Evolutionary conservation across 2,888 invertebrate species (phyloP), one percentile per base, ranked within the genome.

Genomic region (Galerucella nymphaeae): DNA sequence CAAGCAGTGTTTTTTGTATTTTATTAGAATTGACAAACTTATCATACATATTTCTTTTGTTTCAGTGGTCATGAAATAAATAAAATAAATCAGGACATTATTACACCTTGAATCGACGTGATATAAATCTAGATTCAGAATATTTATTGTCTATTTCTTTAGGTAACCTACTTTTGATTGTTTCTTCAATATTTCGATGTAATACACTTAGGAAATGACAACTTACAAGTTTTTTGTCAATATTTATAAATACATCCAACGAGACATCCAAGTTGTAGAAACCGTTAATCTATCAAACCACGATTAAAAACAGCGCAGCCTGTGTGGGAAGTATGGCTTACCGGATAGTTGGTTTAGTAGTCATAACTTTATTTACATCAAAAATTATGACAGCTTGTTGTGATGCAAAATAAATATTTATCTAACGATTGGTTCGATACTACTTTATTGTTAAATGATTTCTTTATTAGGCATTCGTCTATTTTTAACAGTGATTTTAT

Each of bases 401-500:
- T 13, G 53, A 53, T n/a, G 53, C 53, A 55, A 16, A 55, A 18
- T 55, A 55, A 20, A 55, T 55, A 55, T 55, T 55, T 18, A 18
- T n/a, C 53, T 20, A 55, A 55, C n/a, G 11, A 20, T 55, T 2
- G 9, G 20, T n/a, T 55, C 16, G 2, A 55, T 6, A 55, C 18
- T 20, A 55, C 16, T 18, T 18, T 55, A 55, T 55, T 55, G 55
- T 55, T 55, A 16, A 55, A 55, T 16, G 13, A 16, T 20, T 20
- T 18, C 20, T 55, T 20, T 55, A 55, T 55, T 55, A 55, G 55
- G 55, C 10, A 55, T 18, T 55, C 16, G 13, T 55, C 55, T 55
- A 55, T 55, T 55, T 55, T 55, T 55, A 55, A 55, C 55, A 18
- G 20, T 55, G 55, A 55, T 55, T 20, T 38, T 8, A 38, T 38